Evolutionary conservation across 2,888 invertebrate species (phyloP), one percentile per base, ranked within the genome.

Genomic region (Imbricaverruca yamaguchii): DNA sequence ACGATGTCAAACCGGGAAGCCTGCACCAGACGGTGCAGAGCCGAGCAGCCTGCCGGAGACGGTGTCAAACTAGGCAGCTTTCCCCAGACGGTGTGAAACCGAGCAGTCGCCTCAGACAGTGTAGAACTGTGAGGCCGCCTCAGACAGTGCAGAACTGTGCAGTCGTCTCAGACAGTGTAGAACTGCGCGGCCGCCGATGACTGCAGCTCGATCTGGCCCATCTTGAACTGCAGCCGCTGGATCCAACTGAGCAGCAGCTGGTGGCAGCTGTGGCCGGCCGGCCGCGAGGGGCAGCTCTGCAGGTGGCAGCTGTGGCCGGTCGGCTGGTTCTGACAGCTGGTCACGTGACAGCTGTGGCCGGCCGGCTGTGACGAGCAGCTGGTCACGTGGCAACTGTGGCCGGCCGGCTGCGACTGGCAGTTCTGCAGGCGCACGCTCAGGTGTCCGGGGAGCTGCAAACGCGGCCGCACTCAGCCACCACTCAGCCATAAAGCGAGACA

Each of bases 181-280:
- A 96, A 95, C 86, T 95, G 95, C 12, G 94, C 94, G n/a, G 94
- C 95, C 81, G 94, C 93, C 0, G 95, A 94, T 3, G 95, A 94
- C 87, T 96, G 96, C 84, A 95, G 89, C 88, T 99, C 98, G 81
- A 97, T 93, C 89, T 98, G 98, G 10, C 97, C 97, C 93, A 99
- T 97, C 90, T 98, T 98, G 87, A 98, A 97, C 87, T 98, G 95
- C 83, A 98, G 90, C 80, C 96, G 90, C 87, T 96, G 95, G 81
- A 99, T 89, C 93, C 97, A 96, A 84, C 94, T 92, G 2, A 92
- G 87, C 53, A 93, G 88, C 55, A 81, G 79, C 21, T 82, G 87
- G 85, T 81, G 61, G 67, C 69, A 69, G n/a, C 61, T 59, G 59
- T 80, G 80, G 0, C 21, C 23, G 13, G 59, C 55, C 23, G 81